Base-by-base conservation (phyloP, 2,113 vertebrate genomes). In the Panurus biarmicus region DNA sequence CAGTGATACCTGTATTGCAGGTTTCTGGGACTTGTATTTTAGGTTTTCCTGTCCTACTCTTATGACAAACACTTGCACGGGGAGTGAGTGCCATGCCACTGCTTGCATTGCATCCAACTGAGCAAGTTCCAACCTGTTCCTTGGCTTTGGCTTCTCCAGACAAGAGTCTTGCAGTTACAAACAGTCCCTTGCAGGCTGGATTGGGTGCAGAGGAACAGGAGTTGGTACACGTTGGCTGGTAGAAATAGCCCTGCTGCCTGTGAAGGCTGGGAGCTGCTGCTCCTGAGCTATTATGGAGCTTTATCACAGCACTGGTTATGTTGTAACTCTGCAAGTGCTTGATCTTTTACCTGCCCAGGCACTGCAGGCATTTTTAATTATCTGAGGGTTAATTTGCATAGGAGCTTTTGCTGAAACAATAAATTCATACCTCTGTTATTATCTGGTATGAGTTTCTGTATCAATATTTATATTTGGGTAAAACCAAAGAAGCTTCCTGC, bases 351-450 rank as follows among this genome's bases (percentile, higher is more conserved):
- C 81, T 7, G 6, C 96, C 93, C 87, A 91, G 87, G 65, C 91
- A 90, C 81, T 77, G 61, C 53, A 85, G 85, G 87, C 85, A 87
- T 89, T 93, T 96, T 95, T 95, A 95, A 95, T 96, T 95, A 95
- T 73, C 71, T 51, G 70, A 38, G 87, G 51, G 64, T 85, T 94
- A 25, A 90, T 89, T 95, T 93, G 75, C 69, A 84, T 83, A 7
- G 69, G n/a, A 86, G 45, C 72, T 95, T 91, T 88, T 94, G 87
- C 93, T 93, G 93, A 97, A 94, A 93, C 78, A 94, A 93, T 96
- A 42, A 70, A 74, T 94, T 91, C 80, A 35, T 78, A 62, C 73
- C 76, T 93, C 73, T 94, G 61, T 90, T 89, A 86, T 85, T 95
- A 83, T 81, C 75, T 35, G 44, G 19, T 71, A 70, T 48, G 75